Percentiles rank a stretch among this genome's conserved stretches.
Conservation (phyloP, 2,113 vertebrate species). For the Abramis brama region DNA sequence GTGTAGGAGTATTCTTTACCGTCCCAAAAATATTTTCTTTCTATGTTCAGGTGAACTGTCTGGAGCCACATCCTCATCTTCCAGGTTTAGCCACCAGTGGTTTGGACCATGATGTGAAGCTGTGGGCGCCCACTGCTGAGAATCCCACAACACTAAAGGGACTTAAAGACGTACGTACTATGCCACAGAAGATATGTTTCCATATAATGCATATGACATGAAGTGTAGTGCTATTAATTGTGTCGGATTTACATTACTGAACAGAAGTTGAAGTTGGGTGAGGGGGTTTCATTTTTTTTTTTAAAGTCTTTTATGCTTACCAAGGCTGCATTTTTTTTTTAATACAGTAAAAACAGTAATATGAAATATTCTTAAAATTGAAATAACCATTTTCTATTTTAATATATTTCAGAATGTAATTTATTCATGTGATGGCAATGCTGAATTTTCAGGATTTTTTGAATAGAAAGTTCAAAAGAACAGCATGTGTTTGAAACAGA, state of each 20-base stretch:
- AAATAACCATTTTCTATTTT: too few relatives aligned
- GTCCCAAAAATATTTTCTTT: neutral
- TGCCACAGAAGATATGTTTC: neutral
- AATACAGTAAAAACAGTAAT: too few relatives aligned
- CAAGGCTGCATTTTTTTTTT: too few relatives aligned
- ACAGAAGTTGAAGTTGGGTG: neutral
- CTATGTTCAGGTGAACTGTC: conserved; percentile 85
- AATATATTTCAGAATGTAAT: too few relatives aligned
- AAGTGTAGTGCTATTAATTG: neutral
- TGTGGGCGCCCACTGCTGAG: conserved; percentile 93
- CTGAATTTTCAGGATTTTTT: too few relatives aligned
- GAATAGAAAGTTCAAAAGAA: too few relatives aligned
- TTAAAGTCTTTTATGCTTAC: too few relatives aligned
- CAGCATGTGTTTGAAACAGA: too few relatives aligned
- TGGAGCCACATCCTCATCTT: conserved; percentile 92
- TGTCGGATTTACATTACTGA: neutral
- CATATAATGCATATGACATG: neutral
- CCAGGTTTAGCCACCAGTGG: conserved; percentile 93
- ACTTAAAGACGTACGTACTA: conserved; percentile 82
- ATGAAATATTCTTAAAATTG: too few relatives aligned
- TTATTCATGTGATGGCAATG: too few relatives aligned
- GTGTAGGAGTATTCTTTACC: too few relatives aligned
- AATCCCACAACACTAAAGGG: conserved; percentile 83
- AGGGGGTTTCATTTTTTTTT: too few relatives aligned
- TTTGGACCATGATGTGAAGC: conserved; percentile 92